Evolutionary conservation across 1,140 invertebrate genomes (phyloP).

Genomic region (Nebria ingens): DNA sequence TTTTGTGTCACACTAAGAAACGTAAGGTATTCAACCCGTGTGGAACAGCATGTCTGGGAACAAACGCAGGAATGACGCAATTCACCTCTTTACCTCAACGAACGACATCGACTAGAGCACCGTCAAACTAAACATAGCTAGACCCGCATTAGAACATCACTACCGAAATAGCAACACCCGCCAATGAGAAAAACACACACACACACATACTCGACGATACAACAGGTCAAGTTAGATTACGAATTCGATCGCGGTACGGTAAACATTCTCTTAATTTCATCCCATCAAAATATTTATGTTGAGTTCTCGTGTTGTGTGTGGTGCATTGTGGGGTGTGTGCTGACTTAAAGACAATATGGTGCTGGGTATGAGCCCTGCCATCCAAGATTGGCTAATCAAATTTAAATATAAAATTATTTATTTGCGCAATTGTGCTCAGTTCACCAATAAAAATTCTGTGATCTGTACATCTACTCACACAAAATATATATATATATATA

Average conservation of each 20-base stretch:
- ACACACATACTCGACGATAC: not conserved
- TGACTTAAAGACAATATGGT: not conserved
- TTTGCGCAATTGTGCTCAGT: not conserved
- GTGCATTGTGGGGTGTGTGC: not conserved
- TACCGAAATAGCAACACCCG: not conserved
- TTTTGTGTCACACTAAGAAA: too few relatives aligned
- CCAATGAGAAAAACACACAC: not conserved
- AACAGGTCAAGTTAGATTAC: slow-evolving; percentile 6
- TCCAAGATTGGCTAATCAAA: too few relatives aligned
- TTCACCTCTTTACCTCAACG: not conserved
- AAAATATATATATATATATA: too few relatives aligned
- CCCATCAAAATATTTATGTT: slow-evolving; percentile 1
- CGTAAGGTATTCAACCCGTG: not conserved
- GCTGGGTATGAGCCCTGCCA: not conserved
- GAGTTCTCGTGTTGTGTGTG: not conserved
- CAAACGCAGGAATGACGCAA: not conserved
- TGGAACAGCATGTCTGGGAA: not conserved
- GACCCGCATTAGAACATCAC: not conserved
- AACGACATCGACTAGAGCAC: not conserved
- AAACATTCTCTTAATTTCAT: slow-evolving; percentile 8
- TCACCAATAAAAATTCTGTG: not conserved
- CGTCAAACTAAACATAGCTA: not conserved
- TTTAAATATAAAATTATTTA: not conserved
- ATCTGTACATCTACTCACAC: not conserved
- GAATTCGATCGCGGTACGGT: not conserved